Base-by-base conservation (phyloP, 1,140 invertebrate species). In the Idris sp. region DNA sequence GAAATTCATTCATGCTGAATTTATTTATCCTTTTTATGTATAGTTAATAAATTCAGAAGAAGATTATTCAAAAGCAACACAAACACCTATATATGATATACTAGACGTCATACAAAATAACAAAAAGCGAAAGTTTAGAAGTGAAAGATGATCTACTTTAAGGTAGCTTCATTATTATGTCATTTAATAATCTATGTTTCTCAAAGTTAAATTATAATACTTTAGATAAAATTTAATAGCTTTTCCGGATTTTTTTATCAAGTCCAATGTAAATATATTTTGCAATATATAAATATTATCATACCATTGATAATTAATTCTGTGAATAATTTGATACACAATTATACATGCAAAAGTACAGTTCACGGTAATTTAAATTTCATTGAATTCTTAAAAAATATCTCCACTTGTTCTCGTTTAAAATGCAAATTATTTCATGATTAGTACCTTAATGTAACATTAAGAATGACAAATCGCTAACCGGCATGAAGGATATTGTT, bases 111-210 rank as follows among this genome's bases (percentile, higher is more conserved):
- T 19, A 11, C 2, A 49, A 35, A n/a, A 49, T 41, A 49, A 31
- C 11, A 7, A 15, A 8, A 33, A 68, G 51, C 51, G 54, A 71
- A 71, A 67, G 43, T 69, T 64, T 44, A 53, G 58, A 68, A 73
- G 61, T 46, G 72, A 75, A 64, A 65, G 76, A 83, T 77, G 72
- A 77, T 80, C 69, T 64, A 62, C 73, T 77, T 73, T 75, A 81
- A 81, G 84, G 79, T 79, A 79, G 81, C 78, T 80, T 82, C 80
- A 82, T 73, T 75, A 80, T 85, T 85, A 86, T 86, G 80, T n/a
- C n/a, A n/a, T n/a, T n/a, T n/a, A n/a, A n/a, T n/a, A n/a, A n/a
- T n/a, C n/a, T n/a, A n/a, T n/a, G n/a, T n/a, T n/a, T n/a, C n/a
- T n/a, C n/a, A n/a, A n/a, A n/a, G n/a, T n/a, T n/a, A n/a, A n/a